Evolutionary conservation across 2,797 vertebrate species (phyloP), one percentile per base, ranked within the genome.

Genomic region (Echeneis naucrates): DNA sequence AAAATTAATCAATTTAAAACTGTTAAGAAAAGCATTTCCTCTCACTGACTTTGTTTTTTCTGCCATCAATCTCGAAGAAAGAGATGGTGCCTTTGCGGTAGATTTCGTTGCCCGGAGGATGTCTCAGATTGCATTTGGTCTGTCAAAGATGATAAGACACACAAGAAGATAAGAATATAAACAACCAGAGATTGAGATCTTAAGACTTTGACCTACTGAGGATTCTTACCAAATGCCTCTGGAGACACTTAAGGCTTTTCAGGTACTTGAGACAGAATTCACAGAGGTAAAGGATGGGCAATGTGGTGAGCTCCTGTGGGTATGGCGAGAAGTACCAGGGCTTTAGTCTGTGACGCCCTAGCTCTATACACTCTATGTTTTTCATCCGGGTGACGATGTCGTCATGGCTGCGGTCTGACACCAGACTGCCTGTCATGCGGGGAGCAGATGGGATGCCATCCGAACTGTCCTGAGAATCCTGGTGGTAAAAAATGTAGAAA

Each of bases 261-360:
- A 98, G 95, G 63, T 98, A 99, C 89, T 99, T 99, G 89, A 99
- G 97, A 91, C 97, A 99, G 93, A 99, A 99, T 92, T 99, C 97
- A 86, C 97, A 99, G 90, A 99, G 95, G 93, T 98, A 99, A 88
- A 99, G 96, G 70, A 99, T 96, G 2, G 98, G 98, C 61, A 99
- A 65, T 0, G 96, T 70, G 45, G 97, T 98, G 24, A 99, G 95
- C 82, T 99, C 97, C 89, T 98, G 98, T 0, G 98, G 97, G 92
- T 98, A 98, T 0, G 98, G 98, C 0, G 96, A 97, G 89, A 99
- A 99, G 94, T 99, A 99, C 98, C 98, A 98, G 32, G 98, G 97
- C 90, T 99, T 99, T 72, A 99, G 94, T 79, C 97, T 92, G 85
- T 98, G 97, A 0, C 97, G 95, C 42, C 98, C 98, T 32, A 99